A percentile compares a stretch with the other conserved stretches of the same genome.
Conservation (phyloP, 2,797 vertebrate genomes). For the Octomys mimax region DNA sequence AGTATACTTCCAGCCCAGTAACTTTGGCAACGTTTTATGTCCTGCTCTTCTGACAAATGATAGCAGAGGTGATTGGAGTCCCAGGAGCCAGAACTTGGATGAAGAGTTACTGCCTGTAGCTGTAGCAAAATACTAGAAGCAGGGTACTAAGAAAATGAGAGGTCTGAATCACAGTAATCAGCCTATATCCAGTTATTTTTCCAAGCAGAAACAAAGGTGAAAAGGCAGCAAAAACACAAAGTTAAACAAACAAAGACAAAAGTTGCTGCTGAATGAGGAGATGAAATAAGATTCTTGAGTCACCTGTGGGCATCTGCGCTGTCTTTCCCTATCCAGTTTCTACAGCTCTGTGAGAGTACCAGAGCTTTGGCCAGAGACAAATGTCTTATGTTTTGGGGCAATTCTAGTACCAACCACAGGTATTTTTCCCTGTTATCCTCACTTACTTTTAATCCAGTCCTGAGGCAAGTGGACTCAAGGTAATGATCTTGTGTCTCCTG, state of each 20-base stretch:
- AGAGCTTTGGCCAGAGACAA: neutral
- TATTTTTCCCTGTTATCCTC: neutral
- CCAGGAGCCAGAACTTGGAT: neutral
- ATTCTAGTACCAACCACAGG: neutral
- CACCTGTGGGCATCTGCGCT: neutral
- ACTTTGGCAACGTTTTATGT: neutral
- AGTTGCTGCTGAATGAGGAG: neutral
- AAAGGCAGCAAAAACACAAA: neutral
- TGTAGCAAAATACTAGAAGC: neutral
- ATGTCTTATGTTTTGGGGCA: neutral
- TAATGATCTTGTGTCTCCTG: neutral
- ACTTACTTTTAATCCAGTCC: conserved; percentile 33
- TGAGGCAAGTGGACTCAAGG: neutral
- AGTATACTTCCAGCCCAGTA: neutral
- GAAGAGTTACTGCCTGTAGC: neutral
- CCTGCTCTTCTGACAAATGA: neutral
- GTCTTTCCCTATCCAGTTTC: neutral
- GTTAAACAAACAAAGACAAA: conserved; percentile 14
- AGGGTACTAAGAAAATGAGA: neutral
- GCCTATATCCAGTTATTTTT: neutral
- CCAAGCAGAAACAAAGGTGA: neutral
- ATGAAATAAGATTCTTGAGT: neutral
- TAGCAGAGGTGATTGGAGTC: neutral
- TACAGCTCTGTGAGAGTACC: neutral
- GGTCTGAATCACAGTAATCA: neutral